Evolutionary conservation across 30 jellyfish, hydroid and myxozoan species (phyloP).

Genomic region (Turritopsis rubra): DNA sequence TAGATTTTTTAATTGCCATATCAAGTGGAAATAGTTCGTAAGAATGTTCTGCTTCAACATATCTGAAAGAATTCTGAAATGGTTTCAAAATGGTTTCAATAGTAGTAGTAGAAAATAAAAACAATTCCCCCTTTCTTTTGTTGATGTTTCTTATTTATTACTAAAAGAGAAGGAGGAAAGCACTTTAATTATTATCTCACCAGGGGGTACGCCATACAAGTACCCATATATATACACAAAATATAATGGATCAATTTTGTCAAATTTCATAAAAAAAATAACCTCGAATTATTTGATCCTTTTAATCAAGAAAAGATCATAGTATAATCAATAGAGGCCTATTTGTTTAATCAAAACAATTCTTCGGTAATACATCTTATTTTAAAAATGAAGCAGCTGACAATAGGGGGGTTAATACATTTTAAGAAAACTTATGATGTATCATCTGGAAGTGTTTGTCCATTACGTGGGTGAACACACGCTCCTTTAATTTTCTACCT

Average conservation of each 20-base stretch:
- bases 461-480: neutral
- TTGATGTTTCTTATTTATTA: neutral
- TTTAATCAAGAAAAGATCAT: neutral
- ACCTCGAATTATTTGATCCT: neutral
- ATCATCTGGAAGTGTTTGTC: neutral
- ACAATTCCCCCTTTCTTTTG: neutral
- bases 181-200: neutral
- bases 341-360: neutral
- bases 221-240: neutral
- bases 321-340: neutral
- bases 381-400: neutral
- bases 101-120: neutral
- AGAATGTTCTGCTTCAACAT: neutral
- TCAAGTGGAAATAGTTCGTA: neutral
- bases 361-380: neutral
- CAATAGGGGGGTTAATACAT: neutral
- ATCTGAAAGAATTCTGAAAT: neutral
- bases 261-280: neutral
- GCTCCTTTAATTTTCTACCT: neutral
- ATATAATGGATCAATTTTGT: neutral
- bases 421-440: neutral
- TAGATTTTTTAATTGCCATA: neutral
- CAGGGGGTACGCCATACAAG: neutral
- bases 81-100: neutral
- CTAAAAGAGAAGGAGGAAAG: neutral